These are phyloP conservation scores for Neolamprologus sp. DNA, from an alignment of 2,113 vertebrate species.

Conservation along the genomic window DNA sequence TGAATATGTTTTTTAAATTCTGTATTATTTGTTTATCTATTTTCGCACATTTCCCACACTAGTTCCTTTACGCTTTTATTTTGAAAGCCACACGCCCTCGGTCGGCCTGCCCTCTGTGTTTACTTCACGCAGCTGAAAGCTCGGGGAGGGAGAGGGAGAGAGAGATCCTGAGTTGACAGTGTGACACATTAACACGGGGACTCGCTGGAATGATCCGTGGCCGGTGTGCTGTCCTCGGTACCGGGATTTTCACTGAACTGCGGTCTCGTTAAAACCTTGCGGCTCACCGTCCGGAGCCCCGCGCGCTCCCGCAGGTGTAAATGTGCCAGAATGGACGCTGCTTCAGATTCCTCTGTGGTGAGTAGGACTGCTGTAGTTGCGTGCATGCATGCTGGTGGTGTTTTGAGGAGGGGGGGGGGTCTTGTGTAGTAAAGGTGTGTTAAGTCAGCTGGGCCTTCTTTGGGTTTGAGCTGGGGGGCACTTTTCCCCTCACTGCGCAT, in stretches of 20 bases:
- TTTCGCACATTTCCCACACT: background rate
- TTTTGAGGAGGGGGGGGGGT: background rate
- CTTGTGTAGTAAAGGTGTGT: background rate
- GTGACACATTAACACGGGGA: slow-evolving; percentile 6
- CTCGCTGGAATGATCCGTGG: background rate
- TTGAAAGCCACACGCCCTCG: background rate
- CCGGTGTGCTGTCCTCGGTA: background rate
- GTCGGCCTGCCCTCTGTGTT: background rate
- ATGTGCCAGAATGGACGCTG: background rate
- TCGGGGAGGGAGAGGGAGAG: background rate
- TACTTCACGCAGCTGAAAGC: slow-evolving; percentile 9
- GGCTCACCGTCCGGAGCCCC: background rate
- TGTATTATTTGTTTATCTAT: background rate
- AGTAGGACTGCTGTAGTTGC: slow-evolving; percentile 1
- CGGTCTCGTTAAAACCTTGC: background rate
- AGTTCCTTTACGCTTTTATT: background rate
- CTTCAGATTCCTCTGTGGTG: slow-evolving; percentile 5
- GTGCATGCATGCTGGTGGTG: background rate
- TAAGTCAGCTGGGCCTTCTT: background rate
- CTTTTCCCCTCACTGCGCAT: background rate
- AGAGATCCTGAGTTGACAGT: slow-evolving; percentile 15
- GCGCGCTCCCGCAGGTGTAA: background rate
- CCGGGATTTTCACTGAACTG: background rate
- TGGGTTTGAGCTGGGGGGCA: background rate
- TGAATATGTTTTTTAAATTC: too few relatives aligned